Conservation (phyloP, 2,797 vertebrate genomes). For the Psittacula derbiana region DNA sequence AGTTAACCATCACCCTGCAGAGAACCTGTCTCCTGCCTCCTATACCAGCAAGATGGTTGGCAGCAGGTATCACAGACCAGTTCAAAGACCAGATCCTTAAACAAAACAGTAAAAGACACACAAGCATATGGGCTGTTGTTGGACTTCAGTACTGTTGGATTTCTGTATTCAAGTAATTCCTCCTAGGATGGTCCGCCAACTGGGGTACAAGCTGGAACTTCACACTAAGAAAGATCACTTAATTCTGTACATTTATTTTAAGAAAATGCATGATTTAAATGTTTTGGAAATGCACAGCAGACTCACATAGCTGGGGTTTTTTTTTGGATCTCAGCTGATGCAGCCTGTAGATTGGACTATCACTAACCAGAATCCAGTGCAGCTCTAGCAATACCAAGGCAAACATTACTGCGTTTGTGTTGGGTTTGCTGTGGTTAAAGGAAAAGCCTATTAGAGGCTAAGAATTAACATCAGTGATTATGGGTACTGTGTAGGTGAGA, state of each 20-base stretch:
- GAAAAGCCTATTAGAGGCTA: background rate
- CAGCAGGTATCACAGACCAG: background rate
- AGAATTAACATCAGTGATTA: conserved; percentile 6
- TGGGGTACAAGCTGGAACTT: background rate
- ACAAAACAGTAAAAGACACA: background rate
- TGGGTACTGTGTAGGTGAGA: conserved; percentile 19
- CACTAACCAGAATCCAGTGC: background rate
- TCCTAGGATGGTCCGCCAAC: background rate
- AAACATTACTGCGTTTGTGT: background rate
- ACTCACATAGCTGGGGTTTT: rapidly evolving
- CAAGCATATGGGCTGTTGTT: background rate
- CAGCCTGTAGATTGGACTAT: background rate
- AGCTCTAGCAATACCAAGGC: background rate
- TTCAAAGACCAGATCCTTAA: background rate
- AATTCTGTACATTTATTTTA: background rate
- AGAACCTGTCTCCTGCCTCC: background rate
- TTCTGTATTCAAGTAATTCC: background rate
- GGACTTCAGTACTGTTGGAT: background rate
- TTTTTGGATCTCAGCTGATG: background rate
- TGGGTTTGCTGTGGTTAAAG: background rate
- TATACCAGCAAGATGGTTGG: background rate
- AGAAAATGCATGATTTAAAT: background rate
- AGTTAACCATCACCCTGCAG: background rate
- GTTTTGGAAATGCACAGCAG: background rate
- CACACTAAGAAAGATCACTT: background rate